These are phyloP conservation scores for Suricata suricatta DNA, from an alignment of 2,113 vertebrate species.

Conservation along the genomic window DNA sequence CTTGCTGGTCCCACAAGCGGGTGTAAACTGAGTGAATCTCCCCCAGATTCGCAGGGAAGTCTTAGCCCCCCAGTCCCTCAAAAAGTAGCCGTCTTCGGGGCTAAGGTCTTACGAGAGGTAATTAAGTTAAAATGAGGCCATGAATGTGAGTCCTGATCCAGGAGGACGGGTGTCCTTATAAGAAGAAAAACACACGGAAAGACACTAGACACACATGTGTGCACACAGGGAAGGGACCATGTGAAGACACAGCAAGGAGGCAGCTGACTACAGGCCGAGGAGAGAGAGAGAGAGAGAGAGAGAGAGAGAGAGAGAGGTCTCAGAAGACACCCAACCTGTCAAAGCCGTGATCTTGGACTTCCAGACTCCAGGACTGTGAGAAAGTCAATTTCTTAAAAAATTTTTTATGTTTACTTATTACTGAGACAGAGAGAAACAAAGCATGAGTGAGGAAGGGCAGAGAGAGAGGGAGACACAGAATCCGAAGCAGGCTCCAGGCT, in stretches of 20 bases:
- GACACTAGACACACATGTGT: fast-evolving
- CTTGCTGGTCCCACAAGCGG: not conserved
- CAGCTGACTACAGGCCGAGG: fast-evolving
- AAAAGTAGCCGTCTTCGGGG: not conserved
- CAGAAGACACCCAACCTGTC: not conserved
- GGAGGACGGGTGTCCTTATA: not conserved
- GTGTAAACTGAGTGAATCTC: not conserved
- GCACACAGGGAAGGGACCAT: not conserved
- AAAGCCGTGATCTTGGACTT: not conserved
- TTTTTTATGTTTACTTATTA: too few relatives aligned
- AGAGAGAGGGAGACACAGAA: too few relatives aligned
- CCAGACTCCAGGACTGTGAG: not conserved
- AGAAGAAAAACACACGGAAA: too few relatives aligned
- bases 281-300: not conserved
- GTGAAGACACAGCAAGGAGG: not conserved
- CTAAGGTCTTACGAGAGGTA: not conserved
- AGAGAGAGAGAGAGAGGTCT: not conserved
- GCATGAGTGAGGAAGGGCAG: too few relatives aligned
- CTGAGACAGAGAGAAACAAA: too few relatives aligned
- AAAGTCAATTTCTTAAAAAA: too few relatives aligned
- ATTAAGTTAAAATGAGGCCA: not conserved
- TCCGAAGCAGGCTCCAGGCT: too few relatives aligned
- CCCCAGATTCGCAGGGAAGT: not conserved
- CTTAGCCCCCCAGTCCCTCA: too few relatives aligned
- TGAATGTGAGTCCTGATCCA: not conserved